phyloP scores from a whole-genome alignment of 2,888 invertebrate species.

The Esperia sulphurella region DNA sequence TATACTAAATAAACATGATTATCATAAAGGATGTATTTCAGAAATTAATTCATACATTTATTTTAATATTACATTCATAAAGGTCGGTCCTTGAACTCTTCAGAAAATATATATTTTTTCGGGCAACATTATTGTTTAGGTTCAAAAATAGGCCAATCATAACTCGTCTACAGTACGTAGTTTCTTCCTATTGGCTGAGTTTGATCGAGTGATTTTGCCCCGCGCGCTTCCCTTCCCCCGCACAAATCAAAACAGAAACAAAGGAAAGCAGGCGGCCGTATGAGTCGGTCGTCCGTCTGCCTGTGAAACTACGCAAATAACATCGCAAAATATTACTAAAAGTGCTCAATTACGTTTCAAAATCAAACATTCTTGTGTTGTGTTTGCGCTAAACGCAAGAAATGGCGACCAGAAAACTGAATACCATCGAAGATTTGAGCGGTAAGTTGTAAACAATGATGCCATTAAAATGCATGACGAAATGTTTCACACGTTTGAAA shows the following conservation, averaged over 20 bases:
- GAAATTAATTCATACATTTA: background rate
- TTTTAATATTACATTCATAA: background rate
- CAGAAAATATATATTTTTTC: constrained; percentile 6
- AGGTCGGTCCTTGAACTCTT: background rate
- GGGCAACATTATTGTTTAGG: constrained; percentile 33
- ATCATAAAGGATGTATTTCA: background rate
- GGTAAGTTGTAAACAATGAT: constrained; percentile 67
- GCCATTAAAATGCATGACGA: constrained; percentile 44
- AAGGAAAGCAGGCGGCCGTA: constrained; percentile 35
- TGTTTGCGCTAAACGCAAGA: constrained; percentile 26
- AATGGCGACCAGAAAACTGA: constrained; percentile 70
- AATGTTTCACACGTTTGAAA: constrained; percentile 33
- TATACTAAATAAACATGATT: no score
- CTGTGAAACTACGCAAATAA: constrained; percentile 21
- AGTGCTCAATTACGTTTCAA: constrained; percentile 24
- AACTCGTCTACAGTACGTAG: constrained; percentile 11
- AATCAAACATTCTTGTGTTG: constrained; percentile 26
- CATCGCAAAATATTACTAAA: constrained; percentile 21
- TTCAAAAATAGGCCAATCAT: constrained; percentile 38
- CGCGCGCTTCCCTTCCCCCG: constrained; percentile 18
- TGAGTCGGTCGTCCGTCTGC: constrained; percentile 16
- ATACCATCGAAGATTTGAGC: constrained; percentile 71
- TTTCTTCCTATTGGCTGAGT: constrained; percentile 27
- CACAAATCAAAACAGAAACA: constrained; percentile 32
- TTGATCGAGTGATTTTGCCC: constrained; percentile 17